These are phyloP conservation scores for Penaeus chinensis DNA, from an alignment of 1,140 invertebrate genomes.

Conservation along the genomic window DNA sequence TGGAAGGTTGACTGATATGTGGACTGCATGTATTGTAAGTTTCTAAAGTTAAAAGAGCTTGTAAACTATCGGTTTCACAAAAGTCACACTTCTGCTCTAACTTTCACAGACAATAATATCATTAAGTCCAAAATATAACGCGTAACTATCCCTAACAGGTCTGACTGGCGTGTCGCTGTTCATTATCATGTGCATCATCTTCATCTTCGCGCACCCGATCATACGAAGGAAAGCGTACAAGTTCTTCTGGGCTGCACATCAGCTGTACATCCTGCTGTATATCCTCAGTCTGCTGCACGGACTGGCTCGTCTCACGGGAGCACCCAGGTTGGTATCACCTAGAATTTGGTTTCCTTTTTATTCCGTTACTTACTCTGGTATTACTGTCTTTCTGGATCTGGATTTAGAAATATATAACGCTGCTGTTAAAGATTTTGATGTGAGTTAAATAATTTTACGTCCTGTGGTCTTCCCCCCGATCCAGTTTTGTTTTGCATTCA, in stretches of 20 bases:
- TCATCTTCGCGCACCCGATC: conserved; percentile 95
- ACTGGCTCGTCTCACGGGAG: conserved; percentile 90
- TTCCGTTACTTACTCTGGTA: background rate
- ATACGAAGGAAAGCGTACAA: conserved; percentile 95
- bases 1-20: background rate
- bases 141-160: conserved; percentile 72
- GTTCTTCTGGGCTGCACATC: conserved; percentile 98
- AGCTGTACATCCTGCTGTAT: conserved; percentile 91
- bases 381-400: no score
- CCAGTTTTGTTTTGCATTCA: background rate
- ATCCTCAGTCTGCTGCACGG: conserved; percentile 93
- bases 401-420: background rate
- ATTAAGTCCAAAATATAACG: no score
- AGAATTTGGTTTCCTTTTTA: background rate
- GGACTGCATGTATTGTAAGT: no score
- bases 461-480: background rate
- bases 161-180: conserved; percentile 95
- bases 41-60: no score
- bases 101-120: no score
- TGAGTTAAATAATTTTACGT: no score
- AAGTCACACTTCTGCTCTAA: no score
- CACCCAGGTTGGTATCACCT: conserved; percentile 73
- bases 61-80: no score
- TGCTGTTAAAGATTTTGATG: background rate
- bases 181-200: conserved; percentile 94